Conservation (phyloP, 1,140 invertebrate species). For the Ericerus pela region DNA sequence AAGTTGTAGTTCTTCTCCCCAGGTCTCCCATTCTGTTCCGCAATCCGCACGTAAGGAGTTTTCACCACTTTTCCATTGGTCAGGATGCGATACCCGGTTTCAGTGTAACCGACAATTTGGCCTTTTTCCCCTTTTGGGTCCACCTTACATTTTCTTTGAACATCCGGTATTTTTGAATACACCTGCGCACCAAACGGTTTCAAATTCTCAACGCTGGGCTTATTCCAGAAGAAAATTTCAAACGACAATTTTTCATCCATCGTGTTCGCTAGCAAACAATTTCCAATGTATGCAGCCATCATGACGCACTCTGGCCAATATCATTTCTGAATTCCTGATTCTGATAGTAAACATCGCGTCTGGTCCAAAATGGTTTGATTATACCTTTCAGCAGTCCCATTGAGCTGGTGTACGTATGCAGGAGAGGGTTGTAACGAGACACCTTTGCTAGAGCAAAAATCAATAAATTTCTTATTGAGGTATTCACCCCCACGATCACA, state of each 20-base stretch:
- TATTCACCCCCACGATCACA: conserved; percentile 19
- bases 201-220: neutral
- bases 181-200: conserved; percentile 20
- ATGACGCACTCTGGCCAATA: conserved; percentile 19
- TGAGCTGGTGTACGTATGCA: neutral
- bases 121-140: conserved; percentile 4
- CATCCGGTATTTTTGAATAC: conserved; percentile 20
- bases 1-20: neutral
- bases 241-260: neutral
- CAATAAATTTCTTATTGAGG: neutral
- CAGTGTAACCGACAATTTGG: neutral
- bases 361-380: conserved; percentile 18
- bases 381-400: conserved; percentile 15
- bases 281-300: conserved; percentile 17
- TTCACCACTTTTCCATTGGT: neutral
- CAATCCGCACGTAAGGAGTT: neutral
- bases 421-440: neutral
- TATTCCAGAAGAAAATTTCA: neutral
- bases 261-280: conserved; percentile 14
- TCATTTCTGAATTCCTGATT: conserved; percentile 9
- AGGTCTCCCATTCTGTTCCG: neutral
- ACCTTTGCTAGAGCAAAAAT: neutral
- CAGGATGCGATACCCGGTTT: neutral
- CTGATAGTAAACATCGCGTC: conserved; percentile 16
- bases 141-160: conserved; percentile 20